A percentile compares a stretch with the other conserved stretches of the same genome.
Conservation (phyloP, 2,888 invertebrate species). For the Andrena marginata region DNA sequence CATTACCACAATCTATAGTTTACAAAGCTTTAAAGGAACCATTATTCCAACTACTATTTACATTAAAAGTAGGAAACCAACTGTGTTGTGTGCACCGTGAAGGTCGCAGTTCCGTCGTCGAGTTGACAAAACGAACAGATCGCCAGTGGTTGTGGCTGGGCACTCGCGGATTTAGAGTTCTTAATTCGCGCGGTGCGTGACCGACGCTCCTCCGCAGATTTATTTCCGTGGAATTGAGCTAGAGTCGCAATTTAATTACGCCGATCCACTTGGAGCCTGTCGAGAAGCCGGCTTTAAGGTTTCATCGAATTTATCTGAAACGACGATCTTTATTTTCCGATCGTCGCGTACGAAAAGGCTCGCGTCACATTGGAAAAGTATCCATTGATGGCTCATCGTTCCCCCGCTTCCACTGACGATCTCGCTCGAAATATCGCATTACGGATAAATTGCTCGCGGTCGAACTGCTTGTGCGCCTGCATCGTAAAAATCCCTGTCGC, state of each 20-base stretch:
- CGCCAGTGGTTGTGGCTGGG: background rate
- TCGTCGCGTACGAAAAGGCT: constrained; percentile 18
- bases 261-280: constrained; percentile 44
- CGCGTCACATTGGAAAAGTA: constrained; percentile 13
- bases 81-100: background rate
- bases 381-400: background rate
- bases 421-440: constrained; percentile 14
- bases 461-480: background rate
- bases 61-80: no score
- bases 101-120: background rate
- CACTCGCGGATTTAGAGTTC: constrained; percentile 33
- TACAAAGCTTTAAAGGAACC: no score
- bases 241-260: constrained; percentile 52
- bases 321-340: constrained; percentile 52
- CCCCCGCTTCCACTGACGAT: constrained; percentile 19
- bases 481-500: constrained; percentile 15
- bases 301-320: constrained; percentile 48
- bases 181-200: constrained; percentile 53
- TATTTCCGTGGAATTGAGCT: constrained; percentile 56
- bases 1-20: no score
- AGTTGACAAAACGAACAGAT: background rate
- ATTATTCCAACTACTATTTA: no score
- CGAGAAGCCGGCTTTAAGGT: constrained; percentile 48
- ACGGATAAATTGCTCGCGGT: constrained; percentile 7
- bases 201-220: constrained; percentile 39